phyloP scores from a whole-genome alignment of 2,113 vertebrate species.

The Rallus limicola region DNA sequence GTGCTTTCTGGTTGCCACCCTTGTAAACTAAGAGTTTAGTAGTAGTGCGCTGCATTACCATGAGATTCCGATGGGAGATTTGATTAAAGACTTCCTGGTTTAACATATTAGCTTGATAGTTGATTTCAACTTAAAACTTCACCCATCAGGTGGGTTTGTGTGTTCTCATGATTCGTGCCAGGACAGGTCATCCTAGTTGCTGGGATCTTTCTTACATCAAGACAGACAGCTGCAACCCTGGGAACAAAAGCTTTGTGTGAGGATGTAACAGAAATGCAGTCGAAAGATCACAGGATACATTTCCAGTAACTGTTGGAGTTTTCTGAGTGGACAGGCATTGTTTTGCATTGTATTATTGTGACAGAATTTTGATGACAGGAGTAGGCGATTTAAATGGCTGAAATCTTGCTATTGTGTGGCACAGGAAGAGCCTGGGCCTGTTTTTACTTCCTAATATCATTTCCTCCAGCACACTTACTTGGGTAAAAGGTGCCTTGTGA shows the following conservation, averaged over 20 bases:
- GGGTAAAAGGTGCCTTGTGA: not conserved
- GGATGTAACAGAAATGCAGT: not conserved
- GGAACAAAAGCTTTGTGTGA: not conserved
- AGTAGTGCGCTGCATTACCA: not conserved
- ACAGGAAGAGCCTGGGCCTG: not conserved
- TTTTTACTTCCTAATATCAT: not conserved
- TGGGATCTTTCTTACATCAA: not conserved
- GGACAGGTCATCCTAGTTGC: not conserved
- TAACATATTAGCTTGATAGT: not conserved
- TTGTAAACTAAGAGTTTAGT: not conserved
- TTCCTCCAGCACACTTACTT: not conserved
- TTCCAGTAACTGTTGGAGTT: not conserved
- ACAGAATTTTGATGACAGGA: not conserved
- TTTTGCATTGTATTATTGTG: not conserved
- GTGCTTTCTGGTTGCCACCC: not conserved
- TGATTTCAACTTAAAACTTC: not conserved
- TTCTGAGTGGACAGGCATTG: not conserved
- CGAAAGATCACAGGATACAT: not conserved
- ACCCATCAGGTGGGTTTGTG: not conserved
- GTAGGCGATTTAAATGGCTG: not conserved
- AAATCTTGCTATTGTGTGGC: not conserved
- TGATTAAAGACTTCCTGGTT: not conserved
- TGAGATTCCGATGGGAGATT: not conserved
- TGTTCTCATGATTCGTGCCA: not conserved
- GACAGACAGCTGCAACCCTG: not conserved